Evolutionary conservation across 2,888 invertebrate species (phyloP), one percentile per base, ranked within the genome.

Genomic region (Pandemis corylana): DNA sequence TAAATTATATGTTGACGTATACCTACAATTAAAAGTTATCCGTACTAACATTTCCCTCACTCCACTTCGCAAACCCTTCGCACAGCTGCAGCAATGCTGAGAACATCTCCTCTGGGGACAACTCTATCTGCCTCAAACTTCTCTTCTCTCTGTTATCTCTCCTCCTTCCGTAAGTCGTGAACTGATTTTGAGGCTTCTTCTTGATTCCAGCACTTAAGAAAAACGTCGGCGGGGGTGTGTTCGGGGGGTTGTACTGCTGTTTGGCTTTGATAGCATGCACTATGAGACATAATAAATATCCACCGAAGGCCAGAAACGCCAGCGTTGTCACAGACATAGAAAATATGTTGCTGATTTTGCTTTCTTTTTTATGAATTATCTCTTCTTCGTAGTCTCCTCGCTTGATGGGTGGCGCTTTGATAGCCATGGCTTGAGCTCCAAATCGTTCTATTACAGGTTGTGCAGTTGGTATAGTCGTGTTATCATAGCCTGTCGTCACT

Each of bases 221-320:
- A 75, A 91, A 87, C 10, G 91, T 88, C 0, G 90, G 84, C 12
- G 88, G 87, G 68, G 89, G 87, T n/a, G 84, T 44, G 86, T 81
- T 0, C 1, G 89, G 86, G 13, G 87, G 80, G 0, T 78, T 64
- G 42, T 86, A 87, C 41, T 83, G 91, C 78, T 95, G 95, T 85
- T 97, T 97, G 28, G 95, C 95, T 83, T 96, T 96, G 70, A 97
- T 95, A 0, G 97, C 97, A 82, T 97, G 96, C 42, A 97, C 96
- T 69, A 97, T 96, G 65, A 98, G 90, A 81, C 97, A 97, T 1
- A 98, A 86, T 28, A 98, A 89, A 84, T 98, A 98, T 1, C 97
- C 98, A 0, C 97, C 98, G 82, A 98, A 98, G 0, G 98, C 98
- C 7, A 98, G 89, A 89, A 98, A 98, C 0, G 98, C 96, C 70